Percentiles rank a stretch among this genome's conserved stretches.
These are phyloP conservation scores for Aplysina aerophoba DNA, from an alignment of 37 sponge, comb jelly and placozoan genomes.

Conservation along the genomic window DNA sequence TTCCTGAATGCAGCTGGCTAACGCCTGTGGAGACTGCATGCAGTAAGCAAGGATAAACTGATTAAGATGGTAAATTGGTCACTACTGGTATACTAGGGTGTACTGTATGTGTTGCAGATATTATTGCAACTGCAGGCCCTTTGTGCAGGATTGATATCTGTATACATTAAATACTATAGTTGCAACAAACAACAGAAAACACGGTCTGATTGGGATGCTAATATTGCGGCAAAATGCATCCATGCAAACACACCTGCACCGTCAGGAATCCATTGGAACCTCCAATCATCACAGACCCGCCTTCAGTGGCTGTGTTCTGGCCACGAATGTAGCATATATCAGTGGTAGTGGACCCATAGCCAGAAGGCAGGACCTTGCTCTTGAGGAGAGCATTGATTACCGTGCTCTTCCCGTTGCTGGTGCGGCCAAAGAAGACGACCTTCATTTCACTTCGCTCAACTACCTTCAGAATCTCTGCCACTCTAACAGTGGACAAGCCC, in stretches of 20 bases:
- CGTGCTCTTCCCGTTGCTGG: conserved; percentile 97
- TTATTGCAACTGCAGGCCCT: too few species aligned
- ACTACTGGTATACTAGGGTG: too few species aligned
- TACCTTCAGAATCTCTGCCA: conserved; percentile 69
- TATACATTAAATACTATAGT: too few species aligned
- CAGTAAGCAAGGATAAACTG: neutral
- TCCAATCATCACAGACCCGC: neutral
- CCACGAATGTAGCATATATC: conserved; percentile 79
- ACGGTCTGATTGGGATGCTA: too few species aligned
- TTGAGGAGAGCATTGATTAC: conserved; percentile 94
- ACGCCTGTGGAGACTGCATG: conserved; percentile 58
- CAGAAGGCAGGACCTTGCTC: conserved; percentile 86
- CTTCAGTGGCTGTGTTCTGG: too few species aligned
- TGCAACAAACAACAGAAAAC: too few species aligned
- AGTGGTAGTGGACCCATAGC: conserved; percentile 93
- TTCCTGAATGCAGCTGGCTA: conserved; percentile 79
- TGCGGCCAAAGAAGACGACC: conserved; percentile 96
- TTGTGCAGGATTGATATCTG: too few species aligned
- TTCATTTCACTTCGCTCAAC: conserved; percentile 87
- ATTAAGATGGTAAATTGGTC: neutral
- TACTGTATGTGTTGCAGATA: too few species aligned
- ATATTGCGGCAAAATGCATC: too few species aligned
- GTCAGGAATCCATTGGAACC: too few species aligned
- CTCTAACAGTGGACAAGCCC: conserved; percentile 25
- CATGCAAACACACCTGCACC: too few species aligned